Conservation (phyloP, 2,888 invertebrate genomes). For the Buathra laborator region DNA sequence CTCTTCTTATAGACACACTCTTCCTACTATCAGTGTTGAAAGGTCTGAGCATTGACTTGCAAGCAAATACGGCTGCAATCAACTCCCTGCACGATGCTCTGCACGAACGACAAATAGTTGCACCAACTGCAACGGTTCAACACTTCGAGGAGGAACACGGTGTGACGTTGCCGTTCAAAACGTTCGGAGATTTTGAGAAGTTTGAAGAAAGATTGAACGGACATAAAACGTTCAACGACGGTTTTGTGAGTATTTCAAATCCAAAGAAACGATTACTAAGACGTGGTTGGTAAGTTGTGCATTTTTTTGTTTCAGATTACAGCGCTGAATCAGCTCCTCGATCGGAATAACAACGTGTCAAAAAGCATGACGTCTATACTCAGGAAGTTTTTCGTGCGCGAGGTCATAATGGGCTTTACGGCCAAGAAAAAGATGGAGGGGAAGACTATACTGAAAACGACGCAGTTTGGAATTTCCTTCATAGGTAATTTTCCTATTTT, state of each 20-base stretch:
- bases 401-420: slow-evolving; percentile 17
- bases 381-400: slow-evolving; percentile 12
- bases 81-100: slow-evolving; percentile 17
- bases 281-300: too few relatives aligned
- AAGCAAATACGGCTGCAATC: slow-evolving; percentile 25
- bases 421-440: slow-evolving; percentile 35
- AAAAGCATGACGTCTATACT: slow-evolving; percentile 19
- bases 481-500: slow-evolving; percentile 10
- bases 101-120: background rate
- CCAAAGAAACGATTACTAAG: too few relatives aligned
- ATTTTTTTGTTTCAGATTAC: too few relatives aligned
- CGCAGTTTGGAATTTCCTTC: slow-evolving; percentile 11
- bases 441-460: slow-evolving; percentile 5
- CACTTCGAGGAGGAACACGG: slow-evolving; percentile 64
- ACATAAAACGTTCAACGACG: slow-evolving; percentile 64
- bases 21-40: too few relatives aligned
- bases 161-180: slow-evolving; percentile 68
- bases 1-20: too few relatives aligned
- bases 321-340: slow-evolving; percentile 12
- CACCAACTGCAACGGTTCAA: slow-evolving; percentile 30
- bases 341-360: slow-evolving; percentile 11
- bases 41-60: background rate
- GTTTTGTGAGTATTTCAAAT: slow-evolving; percentile 65
- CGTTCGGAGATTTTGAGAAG: slow-evolving; percentile 59
- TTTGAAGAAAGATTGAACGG: slow-evolving; percentile 65